Base-by-base conservation (phyloP, 2,888 invertebrate genomes). In the Aspidiotus destructor region DNA sequence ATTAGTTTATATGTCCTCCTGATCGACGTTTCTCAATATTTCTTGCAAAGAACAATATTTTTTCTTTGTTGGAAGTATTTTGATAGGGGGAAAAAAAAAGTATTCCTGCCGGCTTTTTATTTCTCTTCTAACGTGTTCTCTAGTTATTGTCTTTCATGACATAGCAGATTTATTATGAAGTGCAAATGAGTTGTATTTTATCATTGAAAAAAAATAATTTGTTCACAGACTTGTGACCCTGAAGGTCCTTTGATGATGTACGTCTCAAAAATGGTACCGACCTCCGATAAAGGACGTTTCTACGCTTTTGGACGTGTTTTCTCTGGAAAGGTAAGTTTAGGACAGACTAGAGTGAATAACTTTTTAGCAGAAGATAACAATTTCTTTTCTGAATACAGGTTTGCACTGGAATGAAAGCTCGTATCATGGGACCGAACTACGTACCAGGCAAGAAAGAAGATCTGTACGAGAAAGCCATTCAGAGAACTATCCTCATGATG, bases 401-500 rank as follows among this genome's bases (percentile, higher is more conserved):
- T 9, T 82, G 86, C 73, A 93, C 93, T 69, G 94, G 93, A 70
- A 86, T 86, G 84, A 94, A 93, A 81, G 95, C 93, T 71, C 89
- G 98, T 76, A 98, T 99, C 80, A 97, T 99, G 94, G 99, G 99
- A 74, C 98, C 99, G 75, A 98, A 99, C 84, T 99, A 88, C 82
- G 81, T 83, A 13, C 97, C 96, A 68, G 99, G 99, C 77, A 98
- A 98, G 84, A 99, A 97, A 79, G 98, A 97, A 80, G 99, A 99
- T 84, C 80, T 99, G 77, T 97, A 92, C 77, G 96, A 98, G 80
- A 99, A 99, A 82, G 92, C 93, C 74, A 98, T 99, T 80, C 99
- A 99, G 82, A 90, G 97, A 81, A 99, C 99, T 71, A 96, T 99
- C 78, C 85, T 99, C 76, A 99, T 99, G 99, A 99, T 99, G 99